Conservation (phyloP, 2,113 vertebrate genomes). For the Mobula hypostoma region DNA sequence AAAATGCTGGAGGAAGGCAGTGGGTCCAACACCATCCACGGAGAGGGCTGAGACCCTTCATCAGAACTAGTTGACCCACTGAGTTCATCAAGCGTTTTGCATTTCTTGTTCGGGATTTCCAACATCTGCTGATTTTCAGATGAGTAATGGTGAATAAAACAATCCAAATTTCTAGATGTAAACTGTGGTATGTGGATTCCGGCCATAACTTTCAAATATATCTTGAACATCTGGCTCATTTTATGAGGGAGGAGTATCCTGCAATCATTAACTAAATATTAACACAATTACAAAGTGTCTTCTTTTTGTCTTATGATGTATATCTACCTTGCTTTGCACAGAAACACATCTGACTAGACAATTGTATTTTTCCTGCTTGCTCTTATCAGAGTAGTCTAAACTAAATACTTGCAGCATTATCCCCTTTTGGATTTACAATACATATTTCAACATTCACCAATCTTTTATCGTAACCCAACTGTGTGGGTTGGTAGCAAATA, state of each 20-base stretch:
- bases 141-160: no score
- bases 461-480: not conserved
- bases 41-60: no score
- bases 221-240: not conserved
- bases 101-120: no score
- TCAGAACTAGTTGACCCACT: no score
- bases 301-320: not conserved
- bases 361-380: not conserved
- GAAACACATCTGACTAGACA: not conserved
- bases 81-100: no score
- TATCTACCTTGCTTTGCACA: not conserved
- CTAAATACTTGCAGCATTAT: not conserved
- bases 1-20: no score
- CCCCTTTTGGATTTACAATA: not conserved
- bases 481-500: not conserved
- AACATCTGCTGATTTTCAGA: no score
- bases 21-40: no score
- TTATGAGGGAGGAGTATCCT: not conserved
- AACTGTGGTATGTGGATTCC: not conserved
- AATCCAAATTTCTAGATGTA: not conserved
- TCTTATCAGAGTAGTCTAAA: not conserved
- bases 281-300: not conserved
- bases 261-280: not conserved
- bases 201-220: not conserved
- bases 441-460: not conserved